Conservation (phyloP, 2,113 vertebrate genomes). For the Sclerurus mexicanus region DNA sequence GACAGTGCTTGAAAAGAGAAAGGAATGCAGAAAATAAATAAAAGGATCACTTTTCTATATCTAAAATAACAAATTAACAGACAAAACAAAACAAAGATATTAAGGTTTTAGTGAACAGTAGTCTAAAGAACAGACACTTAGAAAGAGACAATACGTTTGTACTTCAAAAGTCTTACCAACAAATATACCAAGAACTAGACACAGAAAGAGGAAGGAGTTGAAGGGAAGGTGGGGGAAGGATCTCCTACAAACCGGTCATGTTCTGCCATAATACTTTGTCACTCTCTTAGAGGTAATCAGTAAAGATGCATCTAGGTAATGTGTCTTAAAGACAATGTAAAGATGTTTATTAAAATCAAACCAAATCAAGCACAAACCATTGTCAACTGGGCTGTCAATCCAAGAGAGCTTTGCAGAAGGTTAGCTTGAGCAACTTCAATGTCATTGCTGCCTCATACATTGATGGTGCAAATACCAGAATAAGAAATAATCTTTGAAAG, state of each 20-base stretch:
- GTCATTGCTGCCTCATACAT: rapidly evolving
- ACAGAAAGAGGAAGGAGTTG: background rate
- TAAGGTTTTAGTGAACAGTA: background rate
- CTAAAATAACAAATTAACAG: background rate
- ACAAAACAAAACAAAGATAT: background rate
- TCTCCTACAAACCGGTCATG: background rate
- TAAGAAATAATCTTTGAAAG: background rate
- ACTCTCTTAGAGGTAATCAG: background rate
- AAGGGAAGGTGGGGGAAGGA: background rate
- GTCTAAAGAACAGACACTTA: background rate
- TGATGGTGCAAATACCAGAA: background rate
- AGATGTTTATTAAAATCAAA: background rate
- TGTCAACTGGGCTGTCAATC: background rate
- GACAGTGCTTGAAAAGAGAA: background rate
- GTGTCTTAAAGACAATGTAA: background rate
- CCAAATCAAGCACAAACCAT: background rate
- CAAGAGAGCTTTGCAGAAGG: background rate
- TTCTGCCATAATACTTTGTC: background rate
- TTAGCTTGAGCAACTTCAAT: background rate
- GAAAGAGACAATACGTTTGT: background rate
- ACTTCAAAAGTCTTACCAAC: background rate
- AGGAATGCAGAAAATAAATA: background rate
- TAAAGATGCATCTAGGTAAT: background rate
- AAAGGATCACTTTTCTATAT: background rate
- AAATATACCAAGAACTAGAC: background rate